These are phyloP conservation scores for Ooceraea biroi DNA, from an alignment of 1,140 invertebrate species.

Conservation along the genomic window DNA sequence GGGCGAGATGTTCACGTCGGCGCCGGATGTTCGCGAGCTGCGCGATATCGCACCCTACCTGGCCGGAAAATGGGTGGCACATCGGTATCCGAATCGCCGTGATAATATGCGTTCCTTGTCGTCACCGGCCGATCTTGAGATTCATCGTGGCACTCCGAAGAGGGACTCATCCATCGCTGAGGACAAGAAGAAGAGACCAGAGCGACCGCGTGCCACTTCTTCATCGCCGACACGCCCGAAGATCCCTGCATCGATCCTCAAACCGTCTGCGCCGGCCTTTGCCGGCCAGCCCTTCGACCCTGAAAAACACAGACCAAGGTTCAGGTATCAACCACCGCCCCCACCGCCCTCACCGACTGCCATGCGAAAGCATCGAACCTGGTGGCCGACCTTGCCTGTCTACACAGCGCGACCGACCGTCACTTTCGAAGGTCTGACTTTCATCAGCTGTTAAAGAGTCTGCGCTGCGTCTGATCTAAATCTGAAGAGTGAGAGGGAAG, in stretches of 20 bases:
- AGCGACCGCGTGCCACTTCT: constrained; percentile 12
- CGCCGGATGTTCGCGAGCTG: constrained; percentile 92
- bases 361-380: constrained; percentile 82
- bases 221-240: constrained; percentile 63
- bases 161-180: not conserved
- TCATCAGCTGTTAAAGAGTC: not conserved
- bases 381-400: constrained; percentile 86
- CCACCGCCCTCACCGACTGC: constrained; percentile 79
- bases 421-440: constrained; percentile 91
- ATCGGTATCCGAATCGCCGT: constrained; percentile 89
- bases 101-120: constrained; percentile 89
- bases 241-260: constrained; percentile 88
- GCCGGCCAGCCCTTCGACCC: constrained; percentile 91
- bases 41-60: constrained; percentile 92
- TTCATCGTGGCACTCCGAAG: constrained; percentile 42
- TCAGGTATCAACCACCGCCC: constrained; percentile 90
- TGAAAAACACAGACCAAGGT: constrained; percentile 90
- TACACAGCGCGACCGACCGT: constrained; percentile 89
- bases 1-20: constrained; percentile 93
- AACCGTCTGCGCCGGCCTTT: constrained; percentile 85
- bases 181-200: constrained; percentile 61
- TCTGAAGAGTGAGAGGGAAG: not conserved
- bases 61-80: constrained; percentile 91
- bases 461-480: not conserved
- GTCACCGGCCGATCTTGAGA: constrained; percentile 85